Evolutionary conservation across 1,140 invertebrate genomes (phyloP), one percentile per base, ranked within the genome.

Genomic region (Drosophila pseudoobscura): DNA sequence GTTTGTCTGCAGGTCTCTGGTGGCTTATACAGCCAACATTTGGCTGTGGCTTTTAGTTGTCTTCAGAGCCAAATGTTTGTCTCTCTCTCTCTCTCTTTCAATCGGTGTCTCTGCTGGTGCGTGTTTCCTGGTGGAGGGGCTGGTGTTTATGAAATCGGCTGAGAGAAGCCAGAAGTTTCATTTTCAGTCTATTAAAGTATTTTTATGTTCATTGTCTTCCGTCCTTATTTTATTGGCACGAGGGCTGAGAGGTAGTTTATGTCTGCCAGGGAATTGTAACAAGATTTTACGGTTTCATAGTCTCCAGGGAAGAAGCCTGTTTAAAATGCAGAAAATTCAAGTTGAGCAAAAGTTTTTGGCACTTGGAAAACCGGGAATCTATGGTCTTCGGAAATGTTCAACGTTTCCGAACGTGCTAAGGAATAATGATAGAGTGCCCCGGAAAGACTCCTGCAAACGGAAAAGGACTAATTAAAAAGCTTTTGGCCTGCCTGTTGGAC

Each of bases 381-480:
- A 5, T 26, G 5, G 24, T 26, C 24, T 20, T 20, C 20, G 20
- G 2, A 20, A 20, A 20, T 20, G 20, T 20, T 20, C 20, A 20
- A 20, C 20, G 1, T 20, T 20, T 20, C 20, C 20, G 26, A 73
- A 53, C 26, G 45, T 39, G 8, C 26, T 17, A n/a, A 44, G 9
- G 44, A 49, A 39, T 20, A 57, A 43, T 17, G 41, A 54, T 20
- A 17, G n/a, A 46, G 11, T 13, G 35, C 11, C 35, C 31, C 31
- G 31, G 31, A 35, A 35, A 35, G 9, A 35, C 31, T 39, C 35
- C 35, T 6, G 20, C 17, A 2, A 15, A 47, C 17, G 65, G 47
- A 75, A 71, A 52, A 64, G 45, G 59, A 75, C 82, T 87, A 87
- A 87, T 87, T 87, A 87, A 82, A 75, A 87, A 75, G 62, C 78